phyloP scores from a whole-genome alignment of 2,888 invertebrate genomes.

The Sphecodes monilicornis region DNA sequence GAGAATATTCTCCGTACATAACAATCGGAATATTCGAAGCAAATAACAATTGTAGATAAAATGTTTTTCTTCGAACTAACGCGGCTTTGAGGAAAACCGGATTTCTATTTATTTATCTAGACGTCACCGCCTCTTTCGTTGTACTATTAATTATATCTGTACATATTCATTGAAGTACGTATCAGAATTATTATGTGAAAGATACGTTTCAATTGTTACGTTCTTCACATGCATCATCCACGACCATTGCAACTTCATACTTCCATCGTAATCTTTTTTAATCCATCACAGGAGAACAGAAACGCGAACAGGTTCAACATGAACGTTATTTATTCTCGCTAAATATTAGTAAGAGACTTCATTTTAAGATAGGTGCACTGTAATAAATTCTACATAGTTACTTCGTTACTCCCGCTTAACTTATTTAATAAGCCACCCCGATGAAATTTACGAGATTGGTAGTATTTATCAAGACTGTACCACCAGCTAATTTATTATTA shows the following conservation, averaged over 20 bases:
- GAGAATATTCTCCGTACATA: neutral
- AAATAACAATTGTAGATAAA: constrained; percentile 4
- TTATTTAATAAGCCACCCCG: constrained; percentile 32
- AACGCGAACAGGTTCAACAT: neutral
- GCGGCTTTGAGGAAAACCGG: neutral
- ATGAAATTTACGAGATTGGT: constrained; percentile 20
- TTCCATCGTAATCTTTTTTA: neutral
- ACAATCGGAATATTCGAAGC: neutral
- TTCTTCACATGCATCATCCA: neutral
- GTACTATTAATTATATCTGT: neutral
- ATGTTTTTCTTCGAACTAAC: neutral
- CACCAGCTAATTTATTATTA: constrained; percentile 31
- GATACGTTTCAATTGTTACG: constrained; percentile 9
- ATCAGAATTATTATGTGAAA: neutral
- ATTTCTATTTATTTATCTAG: neutral
- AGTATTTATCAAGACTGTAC: constrained; percentile 24
- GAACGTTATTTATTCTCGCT: constrained; percentile 33
- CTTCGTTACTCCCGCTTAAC: constrained; percentile 32
- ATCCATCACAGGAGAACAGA: neutral
- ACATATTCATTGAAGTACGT: neutral
- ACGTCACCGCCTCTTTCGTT: neutral
- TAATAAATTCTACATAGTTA: constrained; percentile 24
- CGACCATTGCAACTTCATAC: constrained; percentile 10
- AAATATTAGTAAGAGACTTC: constrained; percentile 27
- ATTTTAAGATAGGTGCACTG: constrained; percentile 27